Conservation (phyloP, 2,797 vertebrate species). For the Neoniphon sammara region DNA sequence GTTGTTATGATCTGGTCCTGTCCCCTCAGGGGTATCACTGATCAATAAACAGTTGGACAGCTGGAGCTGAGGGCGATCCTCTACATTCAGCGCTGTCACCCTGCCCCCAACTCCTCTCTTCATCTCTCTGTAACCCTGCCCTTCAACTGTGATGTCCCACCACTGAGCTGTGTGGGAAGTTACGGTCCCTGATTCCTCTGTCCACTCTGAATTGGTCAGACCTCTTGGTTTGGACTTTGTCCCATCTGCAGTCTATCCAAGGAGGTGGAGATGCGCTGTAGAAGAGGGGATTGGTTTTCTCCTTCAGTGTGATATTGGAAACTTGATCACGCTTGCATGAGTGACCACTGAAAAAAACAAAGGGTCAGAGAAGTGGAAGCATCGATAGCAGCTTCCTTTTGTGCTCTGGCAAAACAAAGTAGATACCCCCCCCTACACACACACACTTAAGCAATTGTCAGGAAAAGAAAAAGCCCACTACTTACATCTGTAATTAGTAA, state of each 20-base stretch:
- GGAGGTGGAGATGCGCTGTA: conserved; percentile 20
- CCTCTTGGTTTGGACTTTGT: conserved; percentile 48
- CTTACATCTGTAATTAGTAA: conserved; percentile 48
- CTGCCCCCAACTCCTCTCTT: conserved; percentile 45
- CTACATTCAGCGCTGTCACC: conserved; percentile 71
- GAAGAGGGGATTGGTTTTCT: conserved; percentile 56
- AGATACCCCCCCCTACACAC: conserved; percentile 8
- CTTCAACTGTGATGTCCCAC: conserved; percentile 58
- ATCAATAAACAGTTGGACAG: conserved; percentile 81
- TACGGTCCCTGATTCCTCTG: conserved; percentile 58
- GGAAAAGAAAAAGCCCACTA: conserved; percentile 29
- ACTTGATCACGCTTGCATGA: conserved; percentile 72
- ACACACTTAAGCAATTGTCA: conserved; percentile 33
- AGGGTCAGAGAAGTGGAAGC: conserved; percentile 54
- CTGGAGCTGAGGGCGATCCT: conserved; percentile 72
- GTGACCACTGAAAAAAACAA: conserved; percentile 70
- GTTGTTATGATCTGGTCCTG: conserved; percentile 56
- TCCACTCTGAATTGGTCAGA: conserved; percentile 56
- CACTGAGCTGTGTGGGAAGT: conserved; percentile 68
- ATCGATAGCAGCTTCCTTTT: conserved; percentile 63
- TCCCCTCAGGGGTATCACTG: conserved; percentile 57
- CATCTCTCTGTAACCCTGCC: conserved; percentile 12
- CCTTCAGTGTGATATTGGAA: conserved; percentile 64
- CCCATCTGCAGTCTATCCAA: conserved; percentile 64
- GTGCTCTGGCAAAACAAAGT: conserved; percentile 62